phyloP scores from a whole-genome alignment of 2,888 invertebrate species.

The Keiferia lycopersicella region DNA sequence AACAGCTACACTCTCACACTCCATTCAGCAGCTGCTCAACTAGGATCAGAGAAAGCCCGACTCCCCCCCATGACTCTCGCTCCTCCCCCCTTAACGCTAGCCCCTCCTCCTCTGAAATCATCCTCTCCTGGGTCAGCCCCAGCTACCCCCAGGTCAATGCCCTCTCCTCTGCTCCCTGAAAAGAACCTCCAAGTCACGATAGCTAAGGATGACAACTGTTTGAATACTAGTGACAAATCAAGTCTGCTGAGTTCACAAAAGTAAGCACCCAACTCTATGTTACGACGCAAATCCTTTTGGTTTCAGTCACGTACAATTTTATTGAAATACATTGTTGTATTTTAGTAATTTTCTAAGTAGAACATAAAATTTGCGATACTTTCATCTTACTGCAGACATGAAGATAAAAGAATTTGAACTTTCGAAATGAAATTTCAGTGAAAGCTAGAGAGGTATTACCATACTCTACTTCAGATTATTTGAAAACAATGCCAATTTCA shows the following conservation, averaged over 20 bases:
- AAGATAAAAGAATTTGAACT: constrained; percentile 1
- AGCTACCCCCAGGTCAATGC: constrained; percentile 61
- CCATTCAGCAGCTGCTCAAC: constrained; percentile 66
- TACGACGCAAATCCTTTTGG: neutral
- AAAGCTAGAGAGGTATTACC: neutral
- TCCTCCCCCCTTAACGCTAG: constrained; percentile 57
- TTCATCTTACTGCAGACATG: constrained; percentile 1
- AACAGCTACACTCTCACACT: constrained; percentile 79
- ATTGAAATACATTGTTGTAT: constrained; percentile 9
- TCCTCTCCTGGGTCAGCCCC: constrained; percentile 60
- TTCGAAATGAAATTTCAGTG: neutral
- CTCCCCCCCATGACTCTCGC: constrained; percentile 67
- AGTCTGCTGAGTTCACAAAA: constrained; percentile 74
- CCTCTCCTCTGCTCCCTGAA: constrained; percentile 66
- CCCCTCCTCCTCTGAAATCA: constrained; percentile 56
- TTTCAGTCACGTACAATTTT: neutral
- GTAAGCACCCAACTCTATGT: constrained; percentile 51
- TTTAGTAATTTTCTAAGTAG: neutral
- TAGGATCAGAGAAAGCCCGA: constrained; percentile 70
- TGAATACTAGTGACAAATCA: constrained; percentile 72
- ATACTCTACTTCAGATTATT: too few species aligned
- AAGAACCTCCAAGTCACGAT: constrained; percentile 70
- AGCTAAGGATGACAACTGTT: constrained; percentile 67
- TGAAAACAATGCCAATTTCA: too few species aligned
- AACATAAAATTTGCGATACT: neutral